Evolutionary conservation across 1,140 invertebrate genomes (phyloP).

Genomic region (Pemphigus obesinymphae): DNA sequence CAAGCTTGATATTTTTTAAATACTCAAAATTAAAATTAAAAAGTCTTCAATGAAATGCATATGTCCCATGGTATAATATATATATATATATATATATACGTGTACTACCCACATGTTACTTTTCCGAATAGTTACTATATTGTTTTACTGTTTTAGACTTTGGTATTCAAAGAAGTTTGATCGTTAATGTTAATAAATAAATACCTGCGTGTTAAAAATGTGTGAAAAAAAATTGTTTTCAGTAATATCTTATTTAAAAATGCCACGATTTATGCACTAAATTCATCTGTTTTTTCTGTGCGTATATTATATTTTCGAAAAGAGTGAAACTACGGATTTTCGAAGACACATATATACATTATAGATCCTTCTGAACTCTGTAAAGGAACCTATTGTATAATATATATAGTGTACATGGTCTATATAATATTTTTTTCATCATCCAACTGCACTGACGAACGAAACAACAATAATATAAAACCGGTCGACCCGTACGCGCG

Average conservation of each 20-base stretch:
- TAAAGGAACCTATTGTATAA: not conserved
- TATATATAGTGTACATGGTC: not conserved
- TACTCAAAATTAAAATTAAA: too few species aligned
- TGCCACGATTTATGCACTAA: not conserved
- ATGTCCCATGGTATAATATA: too few species aligned
- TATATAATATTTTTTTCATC: not conserved
- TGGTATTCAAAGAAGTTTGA: too few species aligned
- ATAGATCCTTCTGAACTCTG: not conserved
- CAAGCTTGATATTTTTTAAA: too few species aligned
- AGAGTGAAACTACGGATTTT: not conserved
- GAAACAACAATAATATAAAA: slow-evolving; percentile 14
- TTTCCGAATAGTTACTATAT: too few species aligned
- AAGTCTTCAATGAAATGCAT: too few species aligned
- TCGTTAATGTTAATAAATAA: too few species aligned
- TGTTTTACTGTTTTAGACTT: too few species aligned
- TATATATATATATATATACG: too few species aligned
- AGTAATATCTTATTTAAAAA: not conserved
- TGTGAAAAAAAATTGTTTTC: too few species aligned
- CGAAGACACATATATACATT: not conserved
- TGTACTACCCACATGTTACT: too few species aligned
- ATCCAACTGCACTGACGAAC: not conserved
- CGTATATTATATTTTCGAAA: not conserved
- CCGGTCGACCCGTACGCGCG: not conserved
- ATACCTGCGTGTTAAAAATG: too few species aligned
- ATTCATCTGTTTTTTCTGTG: not conserved